Conservation (phyloP, 2,888 invertebrate genomes). For the Masnerella sp. region DNA sequence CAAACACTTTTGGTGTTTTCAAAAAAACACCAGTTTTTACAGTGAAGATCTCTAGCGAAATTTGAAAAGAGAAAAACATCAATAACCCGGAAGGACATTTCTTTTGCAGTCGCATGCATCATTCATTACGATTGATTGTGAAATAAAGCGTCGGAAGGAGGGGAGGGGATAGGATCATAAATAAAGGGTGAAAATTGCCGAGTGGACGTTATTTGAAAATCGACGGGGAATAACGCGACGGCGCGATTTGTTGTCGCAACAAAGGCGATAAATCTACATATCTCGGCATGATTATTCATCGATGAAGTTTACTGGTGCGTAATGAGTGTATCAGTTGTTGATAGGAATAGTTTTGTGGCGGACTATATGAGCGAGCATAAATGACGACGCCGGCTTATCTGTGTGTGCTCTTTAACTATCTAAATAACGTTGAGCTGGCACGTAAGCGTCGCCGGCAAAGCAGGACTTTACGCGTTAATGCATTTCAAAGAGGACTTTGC, state of each 20-base stretch:
- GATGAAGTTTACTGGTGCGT: conserved; percentile 56
- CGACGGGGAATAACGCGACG: conserved; percentile 37
- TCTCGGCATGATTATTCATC: conserved; percentile 53
- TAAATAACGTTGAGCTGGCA: conserved; percentile 55
- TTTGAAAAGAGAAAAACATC: too few species aligned
- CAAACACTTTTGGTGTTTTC: too few species aligned
- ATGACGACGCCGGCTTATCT: conserved; percentile 56
- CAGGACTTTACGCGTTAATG: conserved; percentile 59
- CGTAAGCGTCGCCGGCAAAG: conserved; percentile 55
- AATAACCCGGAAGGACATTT: too few species aligned
- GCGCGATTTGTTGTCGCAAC: conserved; percentile 45
- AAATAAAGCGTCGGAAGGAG: conserved; percentile 7
- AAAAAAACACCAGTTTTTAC: too few species aligned
- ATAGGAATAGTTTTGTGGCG: conserved; percentile 49
- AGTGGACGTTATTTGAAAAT: conserved; percentile 34
- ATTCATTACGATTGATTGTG: conserved; percentile 33
- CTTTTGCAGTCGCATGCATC: too few species aligned
- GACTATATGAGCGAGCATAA: conserved; percentile 51
- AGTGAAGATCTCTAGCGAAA: too few species aligned
- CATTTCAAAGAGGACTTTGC: conserved; percentile 58
- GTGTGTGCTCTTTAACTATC: conserved; percentile 58
- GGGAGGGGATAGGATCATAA: conserved; percentile 9
- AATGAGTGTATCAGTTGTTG: conserved; percentile 57
- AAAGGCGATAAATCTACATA: conserved; percentile 53
- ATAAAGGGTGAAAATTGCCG: conserved; percentile 46